Percentiles rank a stretch among this genome's conserved stretches.
Conservation (phyloP, 2,888 invertebrate species). For the Parnassius smintheus region DNA sequence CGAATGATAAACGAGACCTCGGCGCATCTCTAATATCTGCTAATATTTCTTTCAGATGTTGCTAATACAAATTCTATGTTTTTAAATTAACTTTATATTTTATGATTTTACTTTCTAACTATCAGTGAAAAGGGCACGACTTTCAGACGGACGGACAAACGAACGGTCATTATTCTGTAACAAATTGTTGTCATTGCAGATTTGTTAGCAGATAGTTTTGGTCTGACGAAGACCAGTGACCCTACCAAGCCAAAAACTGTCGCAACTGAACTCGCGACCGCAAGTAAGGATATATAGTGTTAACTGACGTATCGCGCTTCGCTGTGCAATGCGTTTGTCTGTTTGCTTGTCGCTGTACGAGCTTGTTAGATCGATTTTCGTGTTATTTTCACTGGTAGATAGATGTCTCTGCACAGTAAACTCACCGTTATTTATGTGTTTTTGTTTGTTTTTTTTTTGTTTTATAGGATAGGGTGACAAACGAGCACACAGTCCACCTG, state of each 20-base stretch:
- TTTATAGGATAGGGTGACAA: too few relatives aligned
- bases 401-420: constrained; percentile 20
- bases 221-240: constrained; percentile 63
- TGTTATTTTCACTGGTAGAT: constrained; percentile 32
- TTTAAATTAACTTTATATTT: too few relatives aligned
- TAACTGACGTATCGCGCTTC: constrained; percentile 23
- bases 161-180: constrained; percentile 14
- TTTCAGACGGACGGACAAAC: neutral
- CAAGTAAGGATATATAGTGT: constrained; percentile 58
- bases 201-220: constrained; percentile 72
- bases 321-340: constrained; percentile 29
- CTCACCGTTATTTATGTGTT: neutral
- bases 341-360: constrained; percentile 29
- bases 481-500: too few relatives aligned
- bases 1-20: too few relatives aligned
- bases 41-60: too few relatives aligned
- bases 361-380: constrained; percentile 25
- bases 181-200: constrained; percentile 60
- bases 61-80: too few relatives aligned
- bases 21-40: too few relatives aligned
- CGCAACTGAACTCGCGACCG: constrained; percentile 39
- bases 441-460: too few relatives aligned
- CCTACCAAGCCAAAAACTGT: constrained; percentile 59
- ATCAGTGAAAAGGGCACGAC: constrained; percentile 20
- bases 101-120: neutral